Base-by-base conservation (phyloP, 2,797 vertebrate genomes). In the Helicolenus hilgendorfi region DNA sequence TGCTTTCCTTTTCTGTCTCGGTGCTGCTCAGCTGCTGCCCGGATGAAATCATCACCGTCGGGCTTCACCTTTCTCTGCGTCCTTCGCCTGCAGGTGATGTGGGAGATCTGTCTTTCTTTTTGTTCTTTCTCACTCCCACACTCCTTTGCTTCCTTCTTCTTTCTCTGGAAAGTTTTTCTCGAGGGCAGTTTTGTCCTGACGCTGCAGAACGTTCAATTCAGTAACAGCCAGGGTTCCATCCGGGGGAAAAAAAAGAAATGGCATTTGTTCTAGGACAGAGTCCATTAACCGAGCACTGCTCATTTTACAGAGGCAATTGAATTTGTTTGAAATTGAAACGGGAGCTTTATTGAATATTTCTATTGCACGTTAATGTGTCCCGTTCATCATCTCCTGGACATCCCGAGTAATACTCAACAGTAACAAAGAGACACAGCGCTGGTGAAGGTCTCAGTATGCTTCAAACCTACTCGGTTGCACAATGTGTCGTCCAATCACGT, bases 11-110 rank as follows among this genome's bases (percentile, higher is more conserved):
- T 26, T 24, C n/a, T 81, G 58, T 78, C 49, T 62, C 38, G 0
- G 68, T 45, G 79, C 81, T 78, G 24, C 22, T 81, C 56, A 60
- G 86, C 77, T 86, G 81, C 89, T 86, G 83, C 92, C 79, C 67
- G 1, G 75, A 83, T 80, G 59, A 79, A 82, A 77, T 88, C 89
- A 83, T 64, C 27, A 68, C 74, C 29, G 13, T 33, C 38, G 22
- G 77, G 69, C 22, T 49, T 79, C 63, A 72, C 76, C 73, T 83
- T 68, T 70, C 60, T 81, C 84, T 79, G 41, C 62, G 60, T 82
- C 81, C 79, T 82, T 45, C 63, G 70, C 77, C 79, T 82, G 27
- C 36, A 33, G 84, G 78, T 84, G 71, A 89, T 77, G 65, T 77
- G 27, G 64, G 64, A 91, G 68, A 69, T 78, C 38, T 11, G 27